Base-by-base conservation (phyloP, 2,797 vertebrate species). In the Nannoperca obscura region DNA sequence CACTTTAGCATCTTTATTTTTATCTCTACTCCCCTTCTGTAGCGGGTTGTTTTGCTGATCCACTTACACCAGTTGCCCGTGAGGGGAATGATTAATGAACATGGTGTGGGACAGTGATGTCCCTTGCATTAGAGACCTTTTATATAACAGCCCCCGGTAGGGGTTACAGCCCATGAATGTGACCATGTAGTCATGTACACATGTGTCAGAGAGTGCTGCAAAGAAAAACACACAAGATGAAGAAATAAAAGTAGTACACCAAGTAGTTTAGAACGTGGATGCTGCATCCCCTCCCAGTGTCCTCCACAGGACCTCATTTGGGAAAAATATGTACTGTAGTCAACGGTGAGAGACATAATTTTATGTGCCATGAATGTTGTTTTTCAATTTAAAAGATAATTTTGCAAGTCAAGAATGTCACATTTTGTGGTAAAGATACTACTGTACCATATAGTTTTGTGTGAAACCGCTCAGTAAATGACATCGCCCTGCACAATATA, bases 71-170 rank as follows among this genome's bases (percentile, higher is more conserved):
- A 66, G 70, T 69, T 82, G 72, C 76, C 76, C 13, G n/a, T 80
- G 86, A 87, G 68, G 54, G 83, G 72, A 91, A 87, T 88, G 80
- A 91, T 86, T 88, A 86, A 88, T 86, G 59, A 85, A 61, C 11
- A 12, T 60, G 47, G 58, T 53, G 60, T 53, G 58, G 53, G 70
- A 75, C 75, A 55, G 58, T 76, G 49, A 80, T 71, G 70, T 66
- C 60, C 40, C 15, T 66, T 78, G 38, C 58, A 71, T 67, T 67
- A 78, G 42, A 34, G 24, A 69, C 40, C 54, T 90, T 54, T 90
- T 88, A 80, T 71, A 47, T 80, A 87, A 88, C 65, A 71, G 53
- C 66, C 46, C 62, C 42, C 78, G 53, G 72, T 75, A 68, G 74
- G 73, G 74, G 11, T 69, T 79, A 54, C 47, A 49, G 61, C 52